Percentiles rank a stretch among this genome's conserved stretches.
phyloP scores from a whole-genome alignment of 2,113 vertebrate species.

The Siniperca knerii region DNA sequence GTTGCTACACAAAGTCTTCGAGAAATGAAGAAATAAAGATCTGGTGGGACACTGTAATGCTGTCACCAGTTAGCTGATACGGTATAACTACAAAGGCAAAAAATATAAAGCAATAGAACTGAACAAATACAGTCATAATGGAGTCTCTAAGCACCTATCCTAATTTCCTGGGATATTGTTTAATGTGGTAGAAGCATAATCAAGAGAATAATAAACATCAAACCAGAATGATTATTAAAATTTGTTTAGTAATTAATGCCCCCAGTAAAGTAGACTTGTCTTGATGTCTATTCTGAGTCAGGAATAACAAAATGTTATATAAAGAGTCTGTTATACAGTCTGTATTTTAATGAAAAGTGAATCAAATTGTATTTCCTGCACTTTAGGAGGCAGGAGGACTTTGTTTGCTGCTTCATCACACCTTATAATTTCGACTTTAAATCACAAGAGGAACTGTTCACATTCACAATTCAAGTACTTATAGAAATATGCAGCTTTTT shows the following conservation, averaged over 20 bases:
- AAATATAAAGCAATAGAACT: background rate
- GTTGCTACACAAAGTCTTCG: background rate
- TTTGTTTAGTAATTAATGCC: background rate
- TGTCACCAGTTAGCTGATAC: background rate
- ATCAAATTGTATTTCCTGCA: conserved; percentile 7
- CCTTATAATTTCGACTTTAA: background rate
- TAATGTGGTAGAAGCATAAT: background rate
- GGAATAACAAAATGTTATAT: background rate
- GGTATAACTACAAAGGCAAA: background rate
- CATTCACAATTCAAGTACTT: background rate
- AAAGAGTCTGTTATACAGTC: background rate
- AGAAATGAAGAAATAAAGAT: background rate
- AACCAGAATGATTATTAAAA: background rate
- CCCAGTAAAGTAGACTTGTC: background rate
- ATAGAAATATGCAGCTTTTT: background rate
- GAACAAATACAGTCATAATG: background rate
- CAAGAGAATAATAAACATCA: background rate
- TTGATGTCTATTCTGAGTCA: background rate
- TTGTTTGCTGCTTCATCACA: background rate
- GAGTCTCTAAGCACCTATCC: background rate
- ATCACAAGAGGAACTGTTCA: background rate
- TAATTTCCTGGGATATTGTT: background rate
- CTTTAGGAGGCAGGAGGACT: background rate
- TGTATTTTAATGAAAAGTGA: background rate
- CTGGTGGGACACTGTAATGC: background rate